Conservation (phyloP, 2,113 vertebrate genomes). For the Dicerorhinus sumatrensis region DNA sequence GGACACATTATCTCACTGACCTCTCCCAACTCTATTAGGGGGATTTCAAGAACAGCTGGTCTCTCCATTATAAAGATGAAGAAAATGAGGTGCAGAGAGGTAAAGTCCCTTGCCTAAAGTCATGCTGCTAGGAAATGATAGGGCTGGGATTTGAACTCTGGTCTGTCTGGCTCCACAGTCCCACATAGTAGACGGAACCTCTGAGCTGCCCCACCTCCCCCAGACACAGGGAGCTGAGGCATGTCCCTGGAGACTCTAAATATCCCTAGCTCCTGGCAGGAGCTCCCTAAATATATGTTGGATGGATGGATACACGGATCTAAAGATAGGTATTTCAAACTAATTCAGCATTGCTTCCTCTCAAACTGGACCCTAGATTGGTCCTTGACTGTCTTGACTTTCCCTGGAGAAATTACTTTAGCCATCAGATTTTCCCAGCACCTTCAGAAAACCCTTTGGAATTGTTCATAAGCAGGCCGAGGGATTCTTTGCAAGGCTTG, state of each 20-base stretch:
- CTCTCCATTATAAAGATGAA: conserved; percentile 4
- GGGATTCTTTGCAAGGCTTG: neutral
- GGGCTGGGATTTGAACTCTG: neutral
- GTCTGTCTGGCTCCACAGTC: neutral
- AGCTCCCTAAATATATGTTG: neutral
- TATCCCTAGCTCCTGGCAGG: neutral
- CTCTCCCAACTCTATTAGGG: neutral
- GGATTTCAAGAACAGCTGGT: neutral
- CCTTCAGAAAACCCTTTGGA: neutral
- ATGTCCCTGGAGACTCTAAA: neutral
- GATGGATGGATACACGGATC: neutral
- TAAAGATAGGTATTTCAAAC: neutral
- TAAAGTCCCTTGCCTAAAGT: conserved; percentile 3
- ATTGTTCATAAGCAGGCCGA: neutral
- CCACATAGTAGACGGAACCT: neutral
- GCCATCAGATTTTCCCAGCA: neutral
- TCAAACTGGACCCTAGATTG: neutral
- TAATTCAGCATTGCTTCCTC: neutral
- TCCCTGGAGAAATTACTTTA: neutral
- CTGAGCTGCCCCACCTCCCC: neutral
- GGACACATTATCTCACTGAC: neutral
- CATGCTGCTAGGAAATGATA: neutral
- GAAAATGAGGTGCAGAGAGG: neutral
- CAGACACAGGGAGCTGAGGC: neutral
- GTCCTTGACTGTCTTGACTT: neutral